Percentiles rank a stretch among this genome's conserved stretches.
Evolutionary conservation across 2,888 invertebrate genomes (phyloP).

Genomic region (Cryptus viduatorius): DNA sequence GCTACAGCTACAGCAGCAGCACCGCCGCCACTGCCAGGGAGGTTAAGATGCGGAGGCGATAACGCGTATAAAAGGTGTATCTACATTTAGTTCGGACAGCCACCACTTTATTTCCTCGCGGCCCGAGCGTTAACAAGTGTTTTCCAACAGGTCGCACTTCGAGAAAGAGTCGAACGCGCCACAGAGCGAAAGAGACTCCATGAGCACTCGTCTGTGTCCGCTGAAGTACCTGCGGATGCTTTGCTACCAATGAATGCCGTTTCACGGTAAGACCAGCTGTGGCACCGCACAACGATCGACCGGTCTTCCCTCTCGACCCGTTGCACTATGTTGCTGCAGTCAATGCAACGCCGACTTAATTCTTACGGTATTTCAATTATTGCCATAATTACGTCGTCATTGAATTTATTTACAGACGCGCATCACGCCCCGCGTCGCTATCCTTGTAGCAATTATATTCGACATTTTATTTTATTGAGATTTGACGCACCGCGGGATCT

Average conservation of each 20-base stretch:
- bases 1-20: slow-evolving; percentile 64
- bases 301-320: slow-evolving; percentile 45
- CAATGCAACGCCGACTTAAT: slow-evolving; percentile 17
- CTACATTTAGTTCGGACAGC: slow-evolving; percentile 82
- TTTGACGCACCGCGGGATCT: not conserved
- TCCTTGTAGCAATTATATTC: too few relatives aligned
- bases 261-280: slow-evolving; percentile 52
- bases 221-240: slow-evolving; percentile 63
- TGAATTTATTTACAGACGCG: slow-evolving; percentile 39
- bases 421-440: not conserved
- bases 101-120: slow-evolving; percentile 81
- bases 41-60: slow-evolving; percentile 77
- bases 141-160: slow-evolving; percentile 79
- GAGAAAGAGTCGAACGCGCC: slow-evolving; percentile 65
- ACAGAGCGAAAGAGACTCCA: slow-evolving; percentile 48
- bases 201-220: slow-evolving; percentile 43
- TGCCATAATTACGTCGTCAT: slow-evolving; percentile 39
- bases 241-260: slow-evolving; percentile 59
- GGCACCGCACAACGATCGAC: slow-evolving; percentile 30
- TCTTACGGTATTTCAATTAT: slow-evolving; percentile 51
- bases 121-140: slow-evolving; percentile 82
- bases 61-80: slow-evolving; percentile 82
- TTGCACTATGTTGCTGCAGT: slow-evolving; percentile 9
- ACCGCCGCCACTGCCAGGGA: slow-evolving; percentile 58
- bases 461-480: too few relatives aligned